Evolutionary conservation across 1,140 invertebrate genomes (phyloP).

Genomic region (Pararge aegeria): DNA sequence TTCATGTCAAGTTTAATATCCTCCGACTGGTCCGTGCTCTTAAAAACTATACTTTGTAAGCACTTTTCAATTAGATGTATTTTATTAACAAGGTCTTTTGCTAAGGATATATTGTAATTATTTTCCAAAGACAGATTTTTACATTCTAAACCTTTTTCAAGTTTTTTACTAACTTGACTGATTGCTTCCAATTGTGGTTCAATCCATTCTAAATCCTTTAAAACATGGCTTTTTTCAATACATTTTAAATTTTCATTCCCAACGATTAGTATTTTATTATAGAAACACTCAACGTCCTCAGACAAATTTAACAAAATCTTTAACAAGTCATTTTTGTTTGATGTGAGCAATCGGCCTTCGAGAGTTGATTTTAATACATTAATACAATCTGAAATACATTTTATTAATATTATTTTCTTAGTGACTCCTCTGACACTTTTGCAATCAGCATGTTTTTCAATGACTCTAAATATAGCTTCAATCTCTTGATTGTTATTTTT

Average conservation of each 20-base stretch:
- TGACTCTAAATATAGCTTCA: slow-evolving; percentile 22
- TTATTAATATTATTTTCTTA: slow-evolving; percentile 53
- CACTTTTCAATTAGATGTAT: neutral
- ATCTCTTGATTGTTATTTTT: neutral
- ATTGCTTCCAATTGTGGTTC: neutral
- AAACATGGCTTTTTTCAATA: neutral
- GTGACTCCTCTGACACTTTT: slow-evolving; percentile 45
- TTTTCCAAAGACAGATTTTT: neutral
- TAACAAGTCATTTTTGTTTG: neutral
- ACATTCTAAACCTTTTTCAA: neutral
- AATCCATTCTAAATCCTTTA: neutral
- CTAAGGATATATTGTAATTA: neutral
- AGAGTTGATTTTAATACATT: slow-evolving; percentile 36
- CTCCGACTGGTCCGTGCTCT: neutral
- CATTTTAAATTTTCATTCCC: neutral
- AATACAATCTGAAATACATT: slow-evolving; percentile 58
- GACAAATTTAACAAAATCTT: neutral
- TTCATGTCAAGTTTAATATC: neutral
- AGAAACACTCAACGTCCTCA: neutral
- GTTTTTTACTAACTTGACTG: neutral
- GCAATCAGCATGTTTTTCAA: slow-evolving; percentile 43
- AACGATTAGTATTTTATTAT: neutral
- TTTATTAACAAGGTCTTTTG: neutral
- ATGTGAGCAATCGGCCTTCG: neutral
- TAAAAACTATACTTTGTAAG: neutral